phyloP scores from a whole-genome alignment of 64 coral and sea anemone genomes.

The Catalaphyllia jardinei region DNA sequence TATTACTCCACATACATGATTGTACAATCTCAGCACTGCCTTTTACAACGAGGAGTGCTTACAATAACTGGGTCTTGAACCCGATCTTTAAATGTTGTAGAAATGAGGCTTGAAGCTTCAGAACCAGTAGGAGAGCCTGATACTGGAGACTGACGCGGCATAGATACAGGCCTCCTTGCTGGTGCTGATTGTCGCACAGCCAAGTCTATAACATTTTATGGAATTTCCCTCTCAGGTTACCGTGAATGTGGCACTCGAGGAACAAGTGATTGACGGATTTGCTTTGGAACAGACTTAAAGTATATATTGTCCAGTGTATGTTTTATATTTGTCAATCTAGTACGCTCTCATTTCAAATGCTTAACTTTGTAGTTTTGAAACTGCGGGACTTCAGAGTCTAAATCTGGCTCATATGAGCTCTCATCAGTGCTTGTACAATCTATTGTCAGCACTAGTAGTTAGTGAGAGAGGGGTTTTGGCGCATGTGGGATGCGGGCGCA shows the following conservation, averaged over 20 bases:
- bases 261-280: neutral
- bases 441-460: neutral
- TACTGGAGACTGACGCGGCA: no score
- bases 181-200: neutral
- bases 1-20: no score
- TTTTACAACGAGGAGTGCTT: no score
- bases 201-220: neutral
- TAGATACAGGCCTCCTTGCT: neutral
- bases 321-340: constrained; percentile 6
- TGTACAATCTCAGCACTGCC: no score
- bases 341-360: constrained; percentile 1
- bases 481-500: no score
- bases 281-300: neutral
- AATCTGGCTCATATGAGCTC: constrained; percentile 14
- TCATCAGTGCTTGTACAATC: constrained; percentile 24
- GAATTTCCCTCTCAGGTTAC: neutral
- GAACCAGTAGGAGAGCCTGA: no score
- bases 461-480: no score
- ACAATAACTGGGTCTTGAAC: no score
- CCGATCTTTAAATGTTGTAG: no score
- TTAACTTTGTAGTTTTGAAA: constrained; percentile 2
- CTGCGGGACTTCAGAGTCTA: neutral
- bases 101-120: no score
- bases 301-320: neutral
- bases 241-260: neutral